A percentile compares a stretch with the other conserved stretches of the same genome.
These are phyloP conservation scores for Rhincodon typus DNA, from an alignment of 2,797 vertebrate species.

Conservation along the genomic window DNA sequence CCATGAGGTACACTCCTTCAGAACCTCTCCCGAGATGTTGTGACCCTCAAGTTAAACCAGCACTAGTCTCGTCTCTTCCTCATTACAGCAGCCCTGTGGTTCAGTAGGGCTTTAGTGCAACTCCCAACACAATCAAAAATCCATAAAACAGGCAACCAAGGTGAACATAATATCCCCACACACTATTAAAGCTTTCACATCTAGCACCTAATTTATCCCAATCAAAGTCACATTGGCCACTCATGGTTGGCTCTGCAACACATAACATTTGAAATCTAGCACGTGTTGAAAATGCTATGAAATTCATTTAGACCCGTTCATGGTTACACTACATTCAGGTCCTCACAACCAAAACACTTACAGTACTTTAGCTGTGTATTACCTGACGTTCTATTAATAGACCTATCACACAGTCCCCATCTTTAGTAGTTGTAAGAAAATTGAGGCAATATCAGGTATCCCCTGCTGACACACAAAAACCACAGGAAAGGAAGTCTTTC, in stretches of 20 bases:
- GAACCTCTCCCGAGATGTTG: no score
- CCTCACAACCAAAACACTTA: background rate
- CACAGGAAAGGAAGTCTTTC: background rate
- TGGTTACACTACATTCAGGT: background rate
- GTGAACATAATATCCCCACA: background rate
- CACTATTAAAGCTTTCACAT: background rate
- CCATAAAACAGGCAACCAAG: background rate
- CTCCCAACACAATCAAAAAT: background rate
- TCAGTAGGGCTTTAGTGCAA: no score
- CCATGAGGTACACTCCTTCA: no score
- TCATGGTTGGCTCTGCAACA: background rate
- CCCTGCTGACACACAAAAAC: background rate
- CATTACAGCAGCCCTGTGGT: no score
- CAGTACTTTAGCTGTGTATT: background rate
- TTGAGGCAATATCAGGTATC: background rate
- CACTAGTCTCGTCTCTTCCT: no score
- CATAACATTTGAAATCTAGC: background rate
- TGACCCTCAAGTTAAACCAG: no score
- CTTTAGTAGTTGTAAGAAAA: background rate
- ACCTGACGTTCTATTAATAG: background rate
- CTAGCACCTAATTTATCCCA: background rate
- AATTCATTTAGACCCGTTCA: background rate
- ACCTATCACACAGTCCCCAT: background rate
- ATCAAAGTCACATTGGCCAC: background rate
- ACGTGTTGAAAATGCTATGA: background rate